These are phyloP conservation scores for Epizoanthus fatuus DNA, from an alignment of 92 coral and sea anemone species.

Conservation along the genomic window DNA sequence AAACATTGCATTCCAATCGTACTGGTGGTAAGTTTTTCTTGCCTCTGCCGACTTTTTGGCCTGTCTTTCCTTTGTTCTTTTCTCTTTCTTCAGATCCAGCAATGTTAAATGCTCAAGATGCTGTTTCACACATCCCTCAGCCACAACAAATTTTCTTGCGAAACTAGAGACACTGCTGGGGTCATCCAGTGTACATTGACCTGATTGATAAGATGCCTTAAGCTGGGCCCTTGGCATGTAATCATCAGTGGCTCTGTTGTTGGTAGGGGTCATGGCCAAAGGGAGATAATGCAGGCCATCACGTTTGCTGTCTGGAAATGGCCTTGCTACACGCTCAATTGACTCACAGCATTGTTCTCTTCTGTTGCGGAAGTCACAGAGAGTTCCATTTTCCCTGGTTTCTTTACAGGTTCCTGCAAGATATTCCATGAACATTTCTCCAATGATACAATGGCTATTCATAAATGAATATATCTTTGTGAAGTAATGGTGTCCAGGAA, in stretches of 20 bases:
- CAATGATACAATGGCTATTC: slow-evolving; percentile 7
- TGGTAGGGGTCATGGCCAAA: slow-evolving; percentile 34
- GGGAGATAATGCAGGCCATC: slow-evolving; percentile 49
- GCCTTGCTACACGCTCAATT: slow-evolving; percentile 49
- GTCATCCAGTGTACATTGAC: slow-evolving; percentile 57
- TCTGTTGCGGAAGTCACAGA: slow-evolving; percentile 19
- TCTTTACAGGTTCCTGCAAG: slow-evolving; percentile 38
- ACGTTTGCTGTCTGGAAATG: slow-evolving; percentile 48
- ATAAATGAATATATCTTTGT: slow-evolving; percentile 6
- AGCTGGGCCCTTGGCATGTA: slow-evolving; percentile 67
- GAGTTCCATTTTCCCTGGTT: background rate
- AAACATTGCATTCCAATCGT: slow-evolving; percentile 52
- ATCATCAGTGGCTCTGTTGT: slow-evolving; percentile 63
- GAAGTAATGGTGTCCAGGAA: slow-evolving; percentile 40
- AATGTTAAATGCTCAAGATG: slow-evolving; percentile 71
- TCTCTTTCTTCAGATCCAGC: slow-evolving; percentile 72
- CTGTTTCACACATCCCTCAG: slow-evolving; percentile 73
- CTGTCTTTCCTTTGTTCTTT: slow-evolving; percentile 54
- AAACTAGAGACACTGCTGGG: slow-evolving; percentile 61
- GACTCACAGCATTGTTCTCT: slow-evolving; percentile 52
- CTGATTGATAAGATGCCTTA: slow-evolving; percentile 56
- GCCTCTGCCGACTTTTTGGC: slow-evolving; percentile 52
- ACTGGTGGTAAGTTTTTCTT: slow-evolving; percentile 46
- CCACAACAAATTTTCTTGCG: slow-evolving; percentile 54
- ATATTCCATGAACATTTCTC: slow-evolving; percentile 32